Conservation (phyloP, 2,888 invertebrate species). For the Ypsolopha scabrella region DNA sequence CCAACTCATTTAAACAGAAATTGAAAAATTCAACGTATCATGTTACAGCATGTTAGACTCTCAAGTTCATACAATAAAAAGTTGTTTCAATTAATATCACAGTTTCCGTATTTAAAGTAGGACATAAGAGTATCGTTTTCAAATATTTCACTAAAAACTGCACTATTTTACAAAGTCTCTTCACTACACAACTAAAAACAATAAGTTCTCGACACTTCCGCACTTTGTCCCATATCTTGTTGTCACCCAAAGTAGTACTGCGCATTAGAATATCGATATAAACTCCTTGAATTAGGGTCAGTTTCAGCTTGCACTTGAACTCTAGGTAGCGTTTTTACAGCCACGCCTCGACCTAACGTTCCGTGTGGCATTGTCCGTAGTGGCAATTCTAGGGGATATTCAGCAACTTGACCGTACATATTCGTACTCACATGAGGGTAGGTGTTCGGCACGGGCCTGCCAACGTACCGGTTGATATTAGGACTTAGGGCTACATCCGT, state of each 20-base stretch:
- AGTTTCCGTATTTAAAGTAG: conserved; percentile 67
- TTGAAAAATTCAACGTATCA: conserved; percentile 1
- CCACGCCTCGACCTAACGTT: conserved; percentile 54
- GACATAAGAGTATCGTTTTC: conserved; percentile 23
- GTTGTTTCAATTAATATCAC: conserved; percentile 61
- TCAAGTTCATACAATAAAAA: conserved; percentile 2
- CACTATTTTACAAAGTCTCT: conserved; percentile 24
- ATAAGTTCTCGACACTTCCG: conserved; percentile 68
- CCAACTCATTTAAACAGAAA: conserved; percentile 2
- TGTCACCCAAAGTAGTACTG: conserved; percentile 86
- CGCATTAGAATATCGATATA: conserved; percentile 74
- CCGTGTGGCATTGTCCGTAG: conserved; percentile 61
- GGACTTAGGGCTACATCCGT: conserved; percentile 54
- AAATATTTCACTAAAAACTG: conserved; percentile 3
- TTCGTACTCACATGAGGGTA: conserved; percentile 63
- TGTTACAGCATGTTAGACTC: conserved; percentile 6
- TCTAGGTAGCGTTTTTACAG: conserved; percentile 56
- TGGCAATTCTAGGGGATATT: conserved; percentile 67
- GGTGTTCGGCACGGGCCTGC: conserved; percentile 59
- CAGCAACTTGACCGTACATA: conserved; percentile 65
- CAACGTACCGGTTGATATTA: conserved; percentile 62
- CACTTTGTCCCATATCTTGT: conserved; percentile 65
- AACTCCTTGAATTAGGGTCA: conserved; percentile 71
- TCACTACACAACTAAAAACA: conserved; percentile 68
- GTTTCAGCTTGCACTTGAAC: conserved; percentile 62